Evolutionary conservation across 2,888 invertebrate species (phyloP), one percentile per base, ranked within the genome.

Genomic region (Gymnocheta viridis): DNA sequence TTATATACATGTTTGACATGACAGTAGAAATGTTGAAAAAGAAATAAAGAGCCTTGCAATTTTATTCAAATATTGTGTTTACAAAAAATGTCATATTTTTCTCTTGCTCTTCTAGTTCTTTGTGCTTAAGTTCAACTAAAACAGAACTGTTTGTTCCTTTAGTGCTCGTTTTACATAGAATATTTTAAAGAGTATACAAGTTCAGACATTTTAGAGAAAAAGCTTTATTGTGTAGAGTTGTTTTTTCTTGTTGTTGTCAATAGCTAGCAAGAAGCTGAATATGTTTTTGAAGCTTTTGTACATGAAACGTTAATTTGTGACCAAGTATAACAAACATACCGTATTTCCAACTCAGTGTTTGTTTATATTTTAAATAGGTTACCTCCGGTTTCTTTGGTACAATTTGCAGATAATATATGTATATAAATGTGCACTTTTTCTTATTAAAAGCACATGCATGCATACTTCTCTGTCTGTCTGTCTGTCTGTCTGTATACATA

Each of bases 201-300:
- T 29, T 35, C 12, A 2, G 35, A 6, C 1, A n/a, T n/a, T 66
- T 29, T 66, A 14, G 10, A 17, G 29, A 19, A 29, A 80, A 41
- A 76, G 69, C 56, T 69, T 62, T 44, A 6, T 19, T 29, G 35
- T 76, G 82, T 54, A 78, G 82, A 82, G 72, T 72, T 77, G 72
- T 51, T 7, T 14, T 10, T 35, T 64, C n/a, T n/a, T n/a, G n/a
- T n/a, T n/a, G n/a, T 22, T 6, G 12, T 14, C n/a, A 12, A 29
- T 44, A 35, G n/a, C 4, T 54, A 38, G 14, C 5, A 9, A 12
- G 9, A 7, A 32, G 77, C 78, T 82, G 78, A 78, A 72, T 82
- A 72, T 82, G 72, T 51, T 54, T 51, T n/a, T 19, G 35, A 67
- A 82, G 78, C 78, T 82, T 60, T 74, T 35, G 6, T 22, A 27